Evolutionary conservation across 2,113 vertebrate genomes (phyloP), one percentile per base, ranked within the genome.

Genomic region (Lanius ludovicianus): DNA sequence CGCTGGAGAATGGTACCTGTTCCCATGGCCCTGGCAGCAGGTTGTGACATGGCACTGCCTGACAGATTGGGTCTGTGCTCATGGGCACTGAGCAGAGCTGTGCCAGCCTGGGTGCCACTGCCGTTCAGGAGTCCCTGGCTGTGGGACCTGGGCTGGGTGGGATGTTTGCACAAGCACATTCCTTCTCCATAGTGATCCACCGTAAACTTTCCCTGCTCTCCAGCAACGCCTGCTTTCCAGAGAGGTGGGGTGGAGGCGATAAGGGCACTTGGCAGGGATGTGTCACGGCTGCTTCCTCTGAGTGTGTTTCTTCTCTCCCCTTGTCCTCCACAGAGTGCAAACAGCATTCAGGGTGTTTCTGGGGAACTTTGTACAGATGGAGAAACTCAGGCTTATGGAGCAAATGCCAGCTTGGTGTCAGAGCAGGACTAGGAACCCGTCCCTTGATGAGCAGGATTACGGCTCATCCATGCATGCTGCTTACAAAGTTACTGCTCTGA

Each of bases 11-110:
- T 0, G 3, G 53, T 47, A 1, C 8, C 55, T 35, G 18, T 21
- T 20, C 11, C 28, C 3, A 0, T 15, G 31, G 12, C 18, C 0
- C 0, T 4, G 7, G 68, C 62, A 37, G 31, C 12, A 1, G 0
- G 10, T 3, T 35, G 4, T 28, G 11, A 27, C 0, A 1, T 11
- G 35, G 9, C 14, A 1, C 63, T 20, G n/a, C 35, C 37, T 19
- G 0, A 1, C 39, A 23, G 41, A 8, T 2, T 6, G 7, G 31
- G 1, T 39, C 33, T 23, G 50, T 3, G 27, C 46, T 23, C 0
- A 0, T 5, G 14, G 31, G 20, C 14, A 0, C 73, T 18, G 1
- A n/a, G 11, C 30, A 8, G 28, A 65, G 49, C 50, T 0, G 0
- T 20, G 64, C 46, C 80, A 56, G 6, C 27, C 16, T 9, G 46